Conservation (phyloP, 2,113 vertebrate genomes). For the Gallinago jamesoni region DNA sequence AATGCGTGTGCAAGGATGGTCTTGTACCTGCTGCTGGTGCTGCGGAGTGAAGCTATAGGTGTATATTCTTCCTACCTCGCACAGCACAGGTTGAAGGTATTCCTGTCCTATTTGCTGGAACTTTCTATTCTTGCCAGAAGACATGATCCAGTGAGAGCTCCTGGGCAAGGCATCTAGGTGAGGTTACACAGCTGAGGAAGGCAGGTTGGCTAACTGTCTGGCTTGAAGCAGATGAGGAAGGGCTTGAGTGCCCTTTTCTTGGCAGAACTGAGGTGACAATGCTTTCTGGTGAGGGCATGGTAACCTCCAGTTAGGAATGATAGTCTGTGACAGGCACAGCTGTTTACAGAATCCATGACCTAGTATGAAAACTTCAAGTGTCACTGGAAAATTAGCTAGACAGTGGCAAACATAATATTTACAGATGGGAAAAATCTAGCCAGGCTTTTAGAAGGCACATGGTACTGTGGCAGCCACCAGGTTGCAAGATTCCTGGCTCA, state of each 20-base stretch:
- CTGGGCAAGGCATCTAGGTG: not conserved
- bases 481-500: not conserved
- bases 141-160: not conserved
- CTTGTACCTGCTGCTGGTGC: not conserved
- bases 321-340: slow-evolving; percentile 35
- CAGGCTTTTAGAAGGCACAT: not conserved
- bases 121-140: not conserved
- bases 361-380: slow-evolving; percentile 1
- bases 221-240: slow-evolving; percentile 19
- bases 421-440: not conserved
- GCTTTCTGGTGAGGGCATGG: not conserved
- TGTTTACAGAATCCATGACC: slow-evolving; percentile 14
- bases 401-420: not conserved
- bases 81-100: not conserved
- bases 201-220: not conserved
- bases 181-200: not conserved
- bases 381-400: slow-evolving; percentile 1
- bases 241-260: not conserved
- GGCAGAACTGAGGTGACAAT: not conserved
- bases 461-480: not conserved
- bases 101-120: not conserved
- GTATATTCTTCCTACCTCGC: not conserved
- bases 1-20: not conserved
- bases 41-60: not conserved
- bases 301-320: not conserved